A percentile compares a stretch with the other conserved stretches of the same genome.
phyloP scores from a whole-genome alignment of 2,113 vertebrate species.

The Saguinus midas region DNA sequence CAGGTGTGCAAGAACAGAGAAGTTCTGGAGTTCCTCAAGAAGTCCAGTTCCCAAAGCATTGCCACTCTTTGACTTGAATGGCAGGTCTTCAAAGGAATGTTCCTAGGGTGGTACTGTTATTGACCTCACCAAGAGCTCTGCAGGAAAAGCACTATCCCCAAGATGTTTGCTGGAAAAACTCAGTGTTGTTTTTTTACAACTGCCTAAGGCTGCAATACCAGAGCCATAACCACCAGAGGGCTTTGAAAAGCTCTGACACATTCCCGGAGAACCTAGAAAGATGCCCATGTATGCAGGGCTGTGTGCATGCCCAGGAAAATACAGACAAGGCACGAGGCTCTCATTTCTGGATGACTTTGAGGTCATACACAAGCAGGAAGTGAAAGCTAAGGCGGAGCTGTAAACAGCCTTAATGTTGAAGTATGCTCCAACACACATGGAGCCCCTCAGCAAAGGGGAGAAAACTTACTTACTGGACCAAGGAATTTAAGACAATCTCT shows the following conservation, averaged over 20 bases:
- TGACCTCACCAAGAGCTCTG: background rate
- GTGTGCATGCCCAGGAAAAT: background rate
- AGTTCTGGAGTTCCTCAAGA: background rate
- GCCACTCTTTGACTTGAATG: background rate
- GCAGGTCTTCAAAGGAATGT: background rate
- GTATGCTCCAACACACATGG: background rate
- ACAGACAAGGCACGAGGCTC: background rate
- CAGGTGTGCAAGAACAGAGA: background rate
- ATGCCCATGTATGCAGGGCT: background rate
- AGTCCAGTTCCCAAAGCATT: background rate
- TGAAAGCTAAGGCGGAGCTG: background rate
- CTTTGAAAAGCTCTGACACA: background rate
- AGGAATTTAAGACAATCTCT: background rate
- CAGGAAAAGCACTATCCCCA: background rate
- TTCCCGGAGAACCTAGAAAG: background rate
- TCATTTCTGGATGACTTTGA: background rate
- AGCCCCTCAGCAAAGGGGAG: background rate
- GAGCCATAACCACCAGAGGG: background rate
- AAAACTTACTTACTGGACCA: background rate
- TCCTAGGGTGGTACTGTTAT: background rate
- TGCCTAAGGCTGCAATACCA: background rate
- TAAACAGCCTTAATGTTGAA: background rate
- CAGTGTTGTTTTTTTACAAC: background rate
- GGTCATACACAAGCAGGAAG: background rate
- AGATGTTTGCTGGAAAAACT: background rate